phyloP scores from a whole-genome alignment of 2,113 vertebrate genomes.

The Perca schrenkii region DNA sequence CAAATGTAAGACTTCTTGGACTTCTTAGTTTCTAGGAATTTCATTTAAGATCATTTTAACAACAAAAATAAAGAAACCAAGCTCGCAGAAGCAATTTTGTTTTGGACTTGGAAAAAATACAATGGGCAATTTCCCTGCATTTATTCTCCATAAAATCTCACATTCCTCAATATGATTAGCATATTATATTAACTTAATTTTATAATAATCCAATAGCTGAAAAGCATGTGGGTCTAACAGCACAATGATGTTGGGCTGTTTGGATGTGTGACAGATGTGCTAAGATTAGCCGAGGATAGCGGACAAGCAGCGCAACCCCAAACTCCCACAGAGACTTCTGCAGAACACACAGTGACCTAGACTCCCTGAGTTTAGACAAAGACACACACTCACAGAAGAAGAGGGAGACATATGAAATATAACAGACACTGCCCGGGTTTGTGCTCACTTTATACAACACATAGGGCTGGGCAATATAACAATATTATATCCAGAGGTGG shows the following conservation, averaged over 20 bases:
- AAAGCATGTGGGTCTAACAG: background rate
- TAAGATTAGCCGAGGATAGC: slow-evolving; percentile 58
- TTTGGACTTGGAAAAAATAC: background rate
- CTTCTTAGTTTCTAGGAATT: background rate
- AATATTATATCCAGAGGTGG: too few relatives aligned
- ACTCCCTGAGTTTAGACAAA: slow-evolving; percentile 30
- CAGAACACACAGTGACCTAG: slow-evolving; percentile 49
- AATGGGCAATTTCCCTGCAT: background rate
- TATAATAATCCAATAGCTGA: background rate
- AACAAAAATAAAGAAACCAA: background rate
- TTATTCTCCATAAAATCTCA: background rate
- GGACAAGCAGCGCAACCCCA: slow-evolving; percentile 65
- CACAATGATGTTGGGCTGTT: slow-evolving; percentile 17
- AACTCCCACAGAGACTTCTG: slow-evolving; percentile 67
- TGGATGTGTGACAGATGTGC: slow-evolving; percentile 54
- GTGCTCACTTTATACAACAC: too few relatives aligned
- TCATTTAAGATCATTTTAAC: background rate
- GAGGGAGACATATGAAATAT: slow-evolving; percentile 1
- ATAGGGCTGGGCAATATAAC: too few relatives aligned
- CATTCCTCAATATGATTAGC: background rate
- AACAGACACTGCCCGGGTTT: slow-evolving; percentile 26
- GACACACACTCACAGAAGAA: slow-evolving; percentile 32
- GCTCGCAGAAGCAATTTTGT: background rate
- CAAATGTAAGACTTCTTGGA: background rate
- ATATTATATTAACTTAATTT: background rate